phyloP scores from a whole-genome alignment of 2,888 invertebrate species.

The Coecobrya sp. region DNA sequence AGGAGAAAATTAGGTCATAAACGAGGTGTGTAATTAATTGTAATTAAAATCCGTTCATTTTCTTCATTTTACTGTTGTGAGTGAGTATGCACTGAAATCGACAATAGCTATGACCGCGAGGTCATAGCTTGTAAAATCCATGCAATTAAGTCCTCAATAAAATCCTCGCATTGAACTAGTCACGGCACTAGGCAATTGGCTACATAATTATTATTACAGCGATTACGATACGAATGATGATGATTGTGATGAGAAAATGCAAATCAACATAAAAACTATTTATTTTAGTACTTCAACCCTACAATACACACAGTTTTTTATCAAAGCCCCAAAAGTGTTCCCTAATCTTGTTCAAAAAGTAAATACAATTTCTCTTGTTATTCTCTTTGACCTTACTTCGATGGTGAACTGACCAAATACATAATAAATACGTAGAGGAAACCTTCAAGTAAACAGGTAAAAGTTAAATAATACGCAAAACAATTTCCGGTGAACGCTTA shows the following conservation, averaged over 20 bases:
- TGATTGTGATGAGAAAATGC: constrained; percentile 53
- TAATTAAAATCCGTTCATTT: constrained; percentile 60
- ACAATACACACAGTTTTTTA: not conserved
- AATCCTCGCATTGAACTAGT: constrained; percentile 10
- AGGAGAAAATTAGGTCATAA: constrained; percentile 23
- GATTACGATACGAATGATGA: constrained; percentile 38
- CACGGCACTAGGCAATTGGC: constrained; percentile 32
- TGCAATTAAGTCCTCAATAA: constrained; percentile 72
- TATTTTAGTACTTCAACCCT: too few species aligned
- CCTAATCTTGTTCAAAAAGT: constrained; percentile 1
- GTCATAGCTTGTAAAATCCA: constrained; percentile 42
- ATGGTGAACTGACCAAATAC: not conserved
- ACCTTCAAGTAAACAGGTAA: constrained; percentile 24
- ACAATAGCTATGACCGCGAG: not conserved
- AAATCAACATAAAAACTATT: constrained; percentile 46
- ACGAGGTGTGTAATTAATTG: constrained; percentile 68
- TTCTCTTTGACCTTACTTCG: not conserved
- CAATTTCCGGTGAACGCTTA: constrained; percentile 49
- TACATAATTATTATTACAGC: constrained; percentile 16
- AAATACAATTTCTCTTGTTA: not conserved
- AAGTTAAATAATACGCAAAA: constrained; percentile 16
- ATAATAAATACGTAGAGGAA: not conserved
- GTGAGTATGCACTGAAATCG: not conserved
- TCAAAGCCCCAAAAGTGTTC: not conserved
- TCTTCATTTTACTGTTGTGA: not conserved